These are phyloP conservation scores for Drosophila differens DNA, from an alignment of 2,888 invertebrate genomes.

Conservation along the genomic window DNA sequence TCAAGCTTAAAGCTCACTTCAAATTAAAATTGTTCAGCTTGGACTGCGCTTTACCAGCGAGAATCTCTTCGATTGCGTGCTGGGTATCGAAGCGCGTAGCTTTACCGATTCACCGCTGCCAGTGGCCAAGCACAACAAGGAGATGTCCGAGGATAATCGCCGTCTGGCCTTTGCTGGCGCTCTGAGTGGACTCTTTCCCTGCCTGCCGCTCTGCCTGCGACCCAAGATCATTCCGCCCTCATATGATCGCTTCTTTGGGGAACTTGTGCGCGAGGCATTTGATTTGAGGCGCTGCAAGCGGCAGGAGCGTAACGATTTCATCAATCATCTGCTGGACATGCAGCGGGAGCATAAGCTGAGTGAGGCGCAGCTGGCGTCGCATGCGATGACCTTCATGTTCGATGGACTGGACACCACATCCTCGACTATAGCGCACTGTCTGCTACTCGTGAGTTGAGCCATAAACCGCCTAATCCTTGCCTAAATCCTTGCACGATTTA, in stretches of 20 bases:
- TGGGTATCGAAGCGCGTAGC: constrained; percentile 85
- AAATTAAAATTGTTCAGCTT: constrained; percentile 58
- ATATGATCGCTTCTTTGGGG: constrained; percentile 87
- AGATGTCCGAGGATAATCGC: constrained; percentile 79
- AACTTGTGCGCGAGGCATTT: constrained; percentile 73
- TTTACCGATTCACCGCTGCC: constrained; percentile 79
- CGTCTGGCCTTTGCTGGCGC: constrained; percentile 72
- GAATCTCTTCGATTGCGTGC: constrained; percentile 85
- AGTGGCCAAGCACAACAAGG: constrained; percentile 80
- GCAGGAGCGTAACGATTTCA: constrained; percentile 78
- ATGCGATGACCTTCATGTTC: constrained; percentile 84
- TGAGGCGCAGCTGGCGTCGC: constrained; percentile 75
- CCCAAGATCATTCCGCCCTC: constrained; percentile 85
- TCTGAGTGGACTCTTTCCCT: constrained; percentile 78
- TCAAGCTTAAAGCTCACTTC: background rate
- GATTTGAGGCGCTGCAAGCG: constrained; percentile 60
- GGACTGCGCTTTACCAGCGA: constrained; percentile 85
- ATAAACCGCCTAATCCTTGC: no score
- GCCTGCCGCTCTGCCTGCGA: constrained; percentile 68
- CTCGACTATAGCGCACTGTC: constrained; percentile 77
- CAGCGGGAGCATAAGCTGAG: constrained; percentile 72
- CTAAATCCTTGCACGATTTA: background rate
- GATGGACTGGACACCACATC: constrained; percentile 85
- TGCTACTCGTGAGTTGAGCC: constrained; percentile 73
- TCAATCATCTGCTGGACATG: constrained; percentile 82